Evolutionary conservation across 2,797 vertebrate species (phyloP), one percentile per base, ranked within the genome.

Genomic region (Eulemur rubriventer): DNA sequence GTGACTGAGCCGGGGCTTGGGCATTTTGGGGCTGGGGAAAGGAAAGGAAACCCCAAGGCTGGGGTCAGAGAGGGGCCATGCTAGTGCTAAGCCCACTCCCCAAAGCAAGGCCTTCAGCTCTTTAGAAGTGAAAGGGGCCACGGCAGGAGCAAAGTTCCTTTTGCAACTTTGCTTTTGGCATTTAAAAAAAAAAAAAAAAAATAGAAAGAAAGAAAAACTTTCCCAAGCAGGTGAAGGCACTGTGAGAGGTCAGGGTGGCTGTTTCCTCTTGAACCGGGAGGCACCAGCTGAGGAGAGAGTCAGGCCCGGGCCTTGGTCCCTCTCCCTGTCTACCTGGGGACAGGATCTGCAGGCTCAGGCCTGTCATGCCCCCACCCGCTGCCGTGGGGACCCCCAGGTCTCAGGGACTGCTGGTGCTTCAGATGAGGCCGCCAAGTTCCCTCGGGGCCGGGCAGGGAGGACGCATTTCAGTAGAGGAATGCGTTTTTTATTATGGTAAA

Each of bases 221-320:
- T 43, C 48, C 30, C 35, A 43, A 70, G 24, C 0, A 1, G n/a
- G 43, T 1, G 7, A 9, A 4, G 18, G 55, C 2, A 7, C 46
- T 0, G 0, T 1, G 75, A 72, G 33, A 35, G 59, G 55, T 9
- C 8, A 33, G 43, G 28, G 30, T 0, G 22, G 72, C 75, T 1
- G 2, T 57, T 52, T 52, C 33, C 81, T 94, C 48, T 43, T 6
- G 24, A 41, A 30, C n/a, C 18, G 17, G 26, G 70, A 8, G 2
- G 69, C 78, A 4, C 3, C 0, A 6, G 43, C 50, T 50, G 26
- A 65, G 13, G 18, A 12, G 38, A 35, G 59, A n/a, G 6, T 79
- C 35, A 24, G 61, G 75, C 14, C 28, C 4, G 4, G 26, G 57
- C 26, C 57, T 59, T 28, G 24, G 26, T 59, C 57, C 57, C 57